Percentiles rank a stretch among this genome's conserved stretches.
Conservation (phyloP, 2,888 invertebrate species). For the Epiperipatus broadwayi region DNA sequence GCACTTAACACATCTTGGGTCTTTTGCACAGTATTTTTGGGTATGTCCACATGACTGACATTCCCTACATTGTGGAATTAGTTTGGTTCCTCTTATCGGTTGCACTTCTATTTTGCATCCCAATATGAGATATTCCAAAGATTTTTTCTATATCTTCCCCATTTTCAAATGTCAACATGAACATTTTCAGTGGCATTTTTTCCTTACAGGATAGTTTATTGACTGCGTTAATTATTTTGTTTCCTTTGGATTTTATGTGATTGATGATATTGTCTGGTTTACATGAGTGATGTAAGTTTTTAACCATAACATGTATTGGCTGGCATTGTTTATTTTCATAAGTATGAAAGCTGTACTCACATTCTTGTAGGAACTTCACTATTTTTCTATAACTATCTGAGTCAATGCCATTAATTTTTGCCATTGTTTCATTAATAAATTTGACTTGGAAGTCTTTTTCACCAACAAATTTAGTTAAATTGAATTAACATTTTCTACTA, state of each 20-base stretch:
- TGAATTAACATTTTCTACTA: too few species aligned
- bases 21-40: not conserved
- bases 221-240: not conserved
- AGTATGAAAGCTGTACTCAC: too few species aligned
- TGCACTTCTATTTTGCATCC: not conserved
- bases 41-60: slow-evolving; percentile 1
- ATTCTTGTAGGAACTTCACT: too few species aligned
- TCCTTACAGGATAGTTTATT: not conserved
- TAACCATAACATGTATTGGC: too few species aligned
- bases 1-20: not conserved
- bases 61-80: not conserved
- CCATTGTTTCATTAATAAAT: too few species aligned
- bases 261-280: too few species aligned
- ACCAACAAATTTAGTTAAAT: too few species aligned
- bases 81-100: not conserved
- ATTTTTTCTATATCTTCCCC: not conserved
- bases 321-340: too few species aligned
- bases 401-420: too few species aligned
- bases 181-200: slow-evolving; percentile 1
- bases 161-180: not conserved
- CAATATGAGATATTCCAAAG: not conserved
- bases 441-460: too few species aligned
- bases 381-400: too few species aligned
- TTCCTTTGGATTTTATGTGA: not conserved
- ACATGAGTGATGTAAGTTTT: too few species aligned